Evolutionary conservation across 2,888 invertebrate genomes (phyloP), one percentile per base, ranked within the genome.

Genomic region (Tethea ocularis): DNA sequence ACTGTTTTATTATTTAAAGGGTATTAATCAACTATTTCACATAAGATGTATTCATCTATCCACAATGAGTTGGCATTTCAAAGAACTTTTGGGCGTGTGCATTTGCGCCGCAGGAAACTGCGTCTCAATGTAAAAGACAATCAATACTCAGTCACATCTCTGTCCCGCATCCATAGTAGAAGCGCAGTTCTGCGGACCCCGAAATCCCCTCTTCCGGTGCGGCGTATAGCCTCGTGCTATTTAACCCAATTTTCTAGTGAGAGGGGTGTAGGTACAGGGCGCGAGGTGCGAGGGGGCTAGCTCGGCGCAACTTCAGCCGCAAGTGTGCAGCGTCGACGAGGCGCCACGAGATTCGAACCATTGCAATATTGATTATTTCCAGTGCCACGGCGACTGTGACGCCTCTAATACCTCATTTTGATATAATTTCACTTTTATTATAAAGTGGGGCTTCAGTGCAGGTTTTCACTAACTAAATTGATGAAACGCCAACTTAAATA

Each of bases 221-320:
- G 86, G 83, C 81, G 84, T 86, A 83, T 84, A 87, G 82, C 86
- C 85, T 90, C 88, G 87, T 89, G 86, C 88, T 91, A 85, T 91
- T 90, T 91, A 91, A 92, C 92, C 92, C 90, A 91, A 91, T 91
- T 91, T 91, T 89, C 89, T 89, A 87, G 89, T 84, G 78, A 82
- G 83, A 86, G 88, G 88, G 89, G 88, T 82, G 82, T 81, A 71
- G 76, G 82, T 81, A 71, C 76, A 84, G 85, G 86, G 85, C 71
- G 78, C 67, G 83, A 79, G 83, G 84, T 80, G 82, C 70, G 80
- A 77, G 78, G 77, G 76, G 75, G 71, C 67, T 74, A 71, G 71
- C 71, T 71, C 82, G 82, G 82, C 86, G 84, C 84, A 88, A 87
- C 84, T 87, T 84, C 76, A 83, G 83, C 83, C 87, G 84, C 87